Evolutionary conservation across 2,888 invertebrate species (phyloP), one percentile per base, ranked within the genome.

Genomic region (Dromius quadrimaculatus): DNA sequence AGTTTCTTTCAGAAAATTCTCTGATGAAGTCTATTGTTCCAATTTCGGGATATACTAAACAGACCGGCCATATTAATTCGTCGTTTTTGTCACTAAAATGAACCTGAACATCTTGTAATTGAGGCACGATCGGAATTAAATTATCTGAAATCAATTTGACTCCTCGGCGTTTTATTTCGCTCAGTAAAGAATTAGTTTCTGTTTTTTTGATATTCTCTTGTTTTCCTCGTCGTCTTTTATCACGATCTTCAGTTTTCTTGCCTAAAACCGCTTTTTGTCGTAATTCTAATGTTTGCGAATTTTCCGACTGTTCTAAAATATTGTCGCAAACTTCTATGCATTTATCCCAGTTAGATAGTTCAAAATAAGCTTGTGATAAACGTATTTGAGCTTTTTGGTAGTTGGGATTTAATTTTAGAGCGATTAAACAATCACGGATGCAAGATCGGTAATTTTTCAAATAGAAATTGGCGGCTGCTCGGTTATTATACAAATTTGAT

Each of bases 31-130:
- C 98, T 57, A 94, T 92, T 76, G 92, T 89, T 71, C 90, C 85
- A 78, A 90, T 90, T 82, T 97, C 96, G 0, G 97, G 97, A 81
- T 97, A 98, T 8, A 94, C 83, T 74, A 97, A 88, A 13, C 94
- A 84, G 0, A 95, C 90, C 0, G 97, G 97, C 97, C 97, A 98
- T 61, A 90, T 83, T 8, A 98, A 81, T 41, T 82, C 80, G 9
- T 83, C 76, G 0, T 88, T 82, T 76, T 87, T 83, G 73, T 11
- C 3, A 4, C 87, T 86, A 8, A 92, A 76, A 76, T 87, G 85
- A 0, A 93, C 93, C 61, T 87, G 85, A 71, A 85, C 83, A 65
- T 89, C 86, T 43, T 87, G 86, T 2, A 90, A 84, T 32, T 90
- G 88, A 0, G 36, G 34, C 1, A 19, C 1, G 6, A 2, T 59